Evolutionary conservation across 2,888 invertebrate species (phyloP).

Genomic region (Anthophora plumipes): DNA sequence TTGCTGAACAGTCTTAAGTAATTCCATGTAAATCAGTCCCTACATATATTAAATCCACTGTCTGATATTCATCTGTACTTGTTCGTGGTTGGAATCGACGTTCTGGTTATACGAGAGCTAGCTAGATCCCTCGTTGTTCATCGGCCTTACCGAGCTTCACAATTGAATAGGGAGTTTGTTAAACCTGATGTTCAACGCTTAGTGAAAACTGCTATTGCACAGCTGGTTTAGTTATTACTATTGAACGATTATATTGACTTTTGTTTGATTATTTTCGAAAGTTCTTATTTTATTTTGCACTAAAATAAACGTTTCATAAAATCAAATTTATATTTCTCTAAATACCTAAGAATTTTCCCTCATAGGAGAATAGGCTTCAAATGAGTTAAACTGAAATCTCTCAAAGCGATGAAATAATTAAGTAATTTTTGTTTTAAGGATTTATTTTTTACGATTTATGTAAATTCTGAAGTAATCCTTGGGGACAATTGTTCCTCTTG

Average conservation of each 20-base stretch:
- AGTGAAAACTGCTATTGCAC: neutral
- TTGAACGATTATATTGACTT: neutral
- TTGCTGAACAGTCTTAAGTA: constrained; percentile 76
- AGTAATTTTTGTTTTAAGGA: too few species aligned
- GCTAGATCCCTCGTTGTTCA: constrained; percentile 27
- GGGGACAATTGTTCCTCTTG: too few species aligned
- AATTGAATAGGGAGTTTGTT: constrained; percentile 19
- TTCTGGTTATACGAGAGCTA: neutral
- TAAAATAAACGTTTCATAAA: too few species aligned
- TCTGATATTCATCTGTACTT: constrained; percentile 65
- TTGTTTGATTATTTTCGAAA: neutral
- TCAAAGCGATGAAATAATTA: too few species aligned
- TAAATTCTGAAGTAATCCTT: too few species aligned
- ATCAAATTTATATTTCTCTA: too few species aligned
- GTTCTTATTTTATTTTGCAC: too few species aligned
- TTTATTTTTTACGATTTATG: too few species aligned
- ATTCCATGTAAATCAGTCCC: constrained; percentile 73
- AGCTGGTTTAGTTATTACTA: neutral
- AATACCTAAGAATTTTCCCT: too few species aligned
- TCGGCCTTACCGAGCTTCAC: neutral
- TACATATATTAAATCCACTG: constrained; percentile 71
- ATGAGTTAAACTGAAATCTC: too few species aligned
- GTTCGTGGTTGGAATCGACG: constrained; percentile 62
- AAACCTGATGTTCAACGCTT: neutral
- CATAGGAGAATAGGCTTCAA: too few species aligned